Conservation (phyloP, 2,888 invertebrate genomes). For the Polylopha cassiicola region DNA sequence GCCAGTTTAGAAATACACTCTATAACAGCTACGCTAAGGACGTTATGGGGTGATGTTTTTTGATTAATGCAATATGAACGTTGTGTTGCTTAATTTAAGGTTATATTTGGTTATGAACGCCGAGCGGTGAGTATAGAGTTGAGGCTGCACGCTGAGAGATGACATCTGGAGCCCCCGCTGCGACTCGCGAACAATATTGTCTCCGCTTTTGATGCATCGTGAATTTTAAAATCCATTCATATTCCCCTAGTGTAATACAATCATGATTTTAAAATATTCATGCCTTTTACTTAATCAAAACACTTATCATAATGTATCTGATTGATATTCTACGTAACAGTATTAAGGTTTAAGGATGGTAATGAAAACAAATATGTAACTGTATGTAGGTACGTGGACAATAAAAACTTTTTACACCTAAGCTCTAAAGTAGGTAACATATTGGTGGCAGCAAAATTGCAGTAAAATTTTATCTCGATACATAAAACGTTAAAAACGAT, state of each 20-base stretch:
- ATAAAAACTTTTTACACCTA: too few relatives aligned
- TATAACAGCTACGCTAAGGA: slow-evolving; percentile 38
- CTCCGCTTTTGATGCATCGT: slow-evolving; percentile 65
- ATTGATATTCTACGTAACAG: too few relatives aligned
- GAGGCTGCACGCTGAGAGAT: slow-evolving; percentile 72
- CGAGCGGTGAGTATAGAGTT: slow-evolving; percentile 48
- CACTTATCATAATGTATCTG: slow-evolving; percentile 11
- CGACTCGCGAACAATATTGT: slow-evolving; percentile 73
- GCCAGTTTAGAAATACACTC: slow-evolving; percentile 47
- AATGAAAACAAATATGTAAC: too few relatives aligned
- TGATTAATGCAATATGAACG: slow-evolving; percentile 34
- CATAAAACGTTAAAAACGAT: slow-evolving; percentile 19
- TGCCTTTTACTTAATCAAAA: slow-evolving; percentile 22
- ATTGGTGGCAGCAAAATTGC: too few relatives aligned
- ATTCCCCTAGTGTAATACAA: slow-evolving; percentile 51
- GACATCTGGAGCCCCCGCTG: slow-evolving; percentile 72
- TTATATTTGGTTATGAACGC: slow-evolving; percentile 23
- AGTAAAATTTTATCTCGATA: slow-evolving; percentile 6
- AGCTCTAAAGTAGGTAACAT: too few relatives aligned
- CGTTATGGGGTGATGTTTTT: slow-evolving; percentile 15
- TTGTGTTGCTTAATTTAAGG: slow-evolving; percentile 33
- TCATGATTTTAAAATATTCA: slow-evolving; percentile 39
- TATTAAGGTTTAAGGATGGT: too few relatives aligned
- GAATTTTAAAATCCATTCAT: slow-evolving; percentile 72
- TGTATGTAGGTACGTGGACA: too few relatives aligned